Percentiles rank a stretch among this genome's conserved stretches.
Conservation (phyloP, 2,888 invertebrate genomes). For the Sarcophaga carnaria region DNA sequence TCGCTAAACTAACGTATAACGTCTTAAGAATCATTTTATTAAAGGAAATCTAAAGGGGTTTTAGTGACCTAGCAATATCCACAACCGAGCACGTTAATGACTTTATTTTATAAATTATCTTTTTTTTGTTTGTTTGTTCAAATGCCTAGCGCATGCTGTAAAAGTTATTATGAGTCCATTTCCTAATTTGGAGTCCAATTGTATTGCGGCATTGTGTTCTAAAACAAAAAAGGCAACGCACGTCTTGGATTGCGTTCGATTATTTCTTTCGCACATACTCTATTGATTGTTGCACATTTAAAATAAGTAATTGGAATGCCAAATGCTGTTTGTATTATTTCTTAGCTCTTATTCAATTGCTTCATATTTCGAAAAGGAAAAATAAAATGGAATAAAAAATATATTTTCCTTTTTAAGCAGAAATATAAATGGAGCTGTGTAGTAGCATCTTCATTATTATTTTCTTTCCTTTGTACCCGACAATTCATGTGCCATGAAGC, state of each 20-base stretch:
- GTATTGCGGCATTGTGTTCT: constrained; percentile 9
- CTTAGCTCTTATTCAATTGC: constrained; percentile 42
- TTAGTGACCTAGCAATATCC: too few relatives aligned
- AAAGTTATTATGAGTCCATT: constrained; percentile 22
- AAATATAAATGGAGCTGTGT: background rate
- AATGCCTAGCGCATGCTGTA: constrained; percentile 42
- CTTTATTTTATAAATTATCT: too few relatives aligned
- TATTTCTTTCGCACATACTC: background rate
- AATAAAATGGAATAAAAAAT: constrained; percentile 13
- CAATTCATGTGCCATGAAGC: too few relatives aligned
- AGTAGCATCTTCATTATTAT: too few relatives aligned
- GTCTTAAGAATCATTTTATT: too few relatives aligned
- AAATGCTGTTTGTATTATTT: background rate
- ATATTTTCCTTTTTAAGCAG: constrained; percentile 48
- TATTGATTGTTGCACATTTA: background rate
- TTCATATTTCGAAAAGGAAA: constrained; percentile 18
- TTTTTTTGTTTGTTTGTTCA: constrained; percentile 16
- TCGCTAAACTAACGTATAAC: too few relatives aligned
- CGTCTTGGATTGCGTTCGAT: background rate
- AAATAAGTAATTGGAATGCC: constrained; percentile 23
- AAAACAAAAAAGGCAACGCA: background rate
- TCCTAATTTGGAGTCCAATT: constrained; percentile 58
- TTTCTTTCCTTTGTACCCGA: too few relatives aligned
- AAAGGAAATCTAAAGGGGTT: too few relatives aligned
- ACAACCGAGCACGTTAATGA: too few relatives aligned